Conservation (phyloP, 2,797 vertebrate species). For the Austrolebias charrua region DNA sequence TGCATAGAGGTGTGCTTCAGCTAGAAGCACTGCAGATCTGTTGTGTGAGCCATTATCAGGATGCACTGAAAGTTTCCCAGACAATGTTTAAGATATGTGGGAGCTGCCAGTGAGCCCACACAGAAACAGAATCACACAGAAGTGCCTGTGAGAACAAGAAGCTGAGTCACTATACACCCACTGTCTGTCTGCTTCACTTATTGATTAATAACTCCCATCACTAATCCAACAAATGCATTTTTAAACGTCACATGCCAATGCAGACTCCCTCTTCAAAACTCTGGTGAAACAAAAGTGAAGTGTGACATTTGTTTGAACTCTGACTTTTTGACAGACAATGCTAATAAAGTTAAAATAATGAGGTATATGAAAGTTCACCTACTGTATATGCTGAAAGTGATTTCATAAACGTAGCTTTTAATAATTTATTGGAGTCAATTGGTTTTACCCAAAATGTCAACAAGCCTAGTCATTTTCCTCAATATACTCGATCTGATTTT, state of each 20-base stretch:
- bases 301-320: no score
- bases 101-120: slow-evolving; percentile 34
- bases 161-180: slow-evolving; percentile 56
- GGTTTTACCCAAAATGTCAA: no score
- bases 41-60: slow-evolving; percentile 48
- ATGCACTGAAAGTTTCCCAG: slow-evolving; percentile 29
- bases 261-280: background rate
- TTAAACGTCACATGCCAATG: slow-evolving; percentile 10
- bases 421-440: no score
- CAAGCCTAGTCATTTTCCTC: no score
- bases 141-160: slow-evolving; percentile 20
- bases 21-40: slow-evolving; percentile 9
- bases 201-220: slow-evolving; percentile 47
- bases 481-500: no score
- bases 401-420: no score
- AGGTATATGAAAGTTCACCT: no score
- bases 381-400: no score
- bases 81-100: slow-evolving; percentile 25
- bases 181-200: slow-evolving; percentile 49
- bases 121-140: slow-evolving; percentile 29
- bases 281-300: background rate
- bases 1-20: background rate
- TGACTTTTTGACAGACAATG: no score
- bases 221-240: slow-evolving; percentile 14
- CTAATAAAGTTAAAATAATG: no score